Conservation (phyloP, 30 jellyfish, hydroid and myxozoan genomes). For the Mastigias papua region DNA sequence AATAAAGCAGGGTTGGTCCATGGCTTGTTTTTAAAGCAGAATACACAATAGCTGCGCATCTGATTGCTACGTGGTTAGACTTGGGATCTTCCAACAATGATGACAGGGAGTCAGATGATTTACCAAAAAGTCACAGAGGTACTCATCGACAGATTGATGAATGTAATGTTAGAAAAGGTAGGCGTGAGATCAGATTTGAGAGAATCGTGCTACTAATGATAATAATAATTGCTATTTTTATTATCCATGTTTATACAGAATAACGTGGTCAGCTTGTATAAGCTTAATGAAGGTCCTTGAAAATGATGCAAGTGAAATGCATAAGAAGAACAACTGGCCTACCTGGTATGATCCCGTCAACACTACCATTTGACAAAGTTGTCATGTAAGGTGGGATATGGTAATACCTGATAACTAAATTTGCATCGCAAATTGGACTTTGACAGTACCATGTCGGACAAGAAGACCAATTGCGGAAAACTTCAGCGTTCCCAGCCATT, state of each 20-base stretch:
- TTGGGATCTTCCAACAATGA: no score
- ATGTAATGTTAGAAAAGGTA: no score
- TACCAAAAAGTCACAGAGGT: no score
- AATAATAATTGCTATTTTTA: no score
- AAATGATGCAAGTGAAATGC: background rate
- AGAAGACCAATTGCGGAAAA: background rate
- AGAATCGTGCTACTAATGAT: no score
- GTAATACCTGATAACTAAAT: background rate
- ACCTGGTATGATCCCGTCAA: conserved; percentile 63
- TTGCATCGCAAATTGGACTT: conserved; percentile 19
- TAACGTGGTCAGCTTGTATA: no score
- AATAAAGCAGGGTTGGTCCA: background rate
- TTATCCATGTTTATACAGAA: no score
- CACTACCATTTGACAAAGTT: conserved; percentile 18
- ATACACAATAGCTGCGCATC: background rate
- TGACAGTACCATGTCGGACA: background rate
- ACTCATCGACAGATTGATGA: no score
- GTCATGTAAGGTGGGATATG: conserved; percentile 39
- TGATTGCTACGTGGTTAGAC: background rate
- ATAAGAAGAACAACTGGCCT: background rate
- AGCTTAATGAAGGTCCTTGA: no score
- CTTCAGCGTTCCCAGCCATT: background rate
- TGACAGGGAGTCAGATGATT: no score
- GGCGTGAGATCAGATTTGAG: no score
- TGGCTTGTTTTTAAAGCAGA: background rate